Percentiles rank a stretch among this genome's conserved stretches.
Evolutionary conservation across 1,140 invertebrate genomes (phyloP).

Genomic region (Brachionus angularis): DNA sequence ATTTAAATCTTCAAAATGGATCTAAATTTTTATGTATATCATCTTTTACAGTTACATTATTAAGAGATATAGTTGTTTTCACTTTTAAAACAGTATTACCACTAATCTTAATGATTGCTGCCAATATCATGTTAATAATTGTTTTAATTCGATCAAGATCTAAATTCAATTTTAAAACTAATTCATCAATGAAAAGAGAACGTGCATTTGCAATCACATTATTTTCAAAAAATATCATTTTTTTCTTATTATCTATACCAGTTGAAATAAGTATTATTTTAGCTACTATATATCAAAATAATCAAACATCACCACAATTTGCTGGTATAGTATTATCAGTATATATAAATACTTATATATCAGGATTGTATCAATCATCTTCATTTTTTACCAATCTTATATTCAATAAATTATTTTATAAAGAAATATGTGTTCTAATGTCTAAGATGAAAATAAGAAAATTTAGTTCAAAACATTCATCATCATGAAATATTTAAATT

Average conservation of each 20-base stretch:
- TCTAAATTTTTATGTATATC: not conserved
- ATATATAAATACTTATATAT: slow-evolving; percentile 5
- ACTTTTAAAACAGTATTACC: not conserved
- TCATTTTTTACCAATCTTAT: slow-evolving; percentile 17
- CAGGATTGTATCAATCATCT: not conserved
- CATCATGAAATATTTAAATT: too few relatives aligned
- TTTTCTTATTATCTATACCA: not conserved
- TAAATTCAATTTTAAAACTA: not conserved
- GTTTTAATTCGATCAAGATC: not conserved
- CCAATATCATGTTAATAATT: not conserved
- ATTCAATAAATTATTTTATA: slow-evolving; percentile 15
- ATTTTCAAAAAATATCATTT: not conserved
- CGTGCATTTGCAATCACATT: not conserved
- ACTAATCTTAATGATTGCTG: not conserved
- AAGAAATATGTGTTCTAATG: not conserved
- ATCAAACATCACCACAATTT: not conserved
- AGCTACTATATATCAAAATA: not conserved
- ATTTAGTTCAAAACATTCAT: too few relatives aligned
- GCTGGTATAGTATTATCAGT: not conserved
- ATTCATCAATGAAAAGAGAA: slow-evolving; percentile 10
- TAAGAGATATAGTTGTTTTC: not conserved
- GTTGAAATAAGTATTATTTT: not conserved
- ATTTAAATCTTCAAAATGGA: not conserved
- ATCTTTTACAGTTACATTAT: not conserved
- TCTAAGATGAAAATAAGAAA: too few relatives aligned